These are phyloP conservation scores for Axis porcinus DNA, from an alignment of 2,113 vertebrate genomes.

Conservation along the genomic window DNA sequence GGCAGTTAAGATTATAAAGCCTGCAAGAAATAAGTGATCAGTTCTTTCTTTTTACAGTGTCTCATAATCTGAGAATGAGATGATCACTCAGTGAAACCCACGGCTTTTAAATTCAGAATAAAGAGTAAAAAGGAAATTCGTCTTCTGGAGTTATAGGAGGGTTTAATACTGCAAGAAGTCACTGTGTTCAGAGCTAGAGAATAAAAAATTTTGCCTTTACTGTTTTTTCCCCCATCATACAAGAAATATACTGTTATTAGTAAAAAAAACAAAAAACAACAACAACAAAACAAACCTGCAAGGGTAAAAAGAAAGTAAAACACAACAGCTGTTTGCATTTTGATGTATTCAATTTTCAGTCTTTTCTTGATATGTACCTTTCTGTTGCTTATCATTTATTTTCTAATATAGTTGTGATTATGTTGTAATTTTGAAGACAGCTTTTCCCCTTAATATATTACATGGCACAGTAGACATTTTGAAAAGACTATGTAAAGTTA, in stretches of 20 bases:
- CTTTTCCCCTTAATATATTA: constrained; percentile 16
- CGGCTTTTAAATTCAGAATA: constrained; percentile 54
- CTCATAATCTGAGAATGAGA: constrained; percentile 52
- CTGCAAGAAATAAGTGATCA: constrained; percentile 40
- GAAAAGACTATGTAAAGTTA: constrained; percentile 30
- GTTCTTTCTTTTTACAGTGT: constrained; percentile 39
- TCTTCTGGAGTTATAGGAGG: constrained; percentile 17
- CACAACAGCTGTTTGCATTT: constrained; percentile 3
- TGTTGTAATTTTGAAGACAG: constrained; percentile 13
- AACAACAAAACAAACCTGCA: not conserved
- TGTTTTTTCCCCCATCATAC: constrained; percentile 20
- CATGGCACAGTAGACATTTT: not conserved
- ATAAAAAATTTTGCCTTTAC: constrained; percentile 36
- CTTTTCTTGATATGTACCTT: not conserved
- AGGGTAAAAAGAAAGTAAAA: constrained; percentile 28
- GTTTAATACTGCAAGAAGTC: not conserved
- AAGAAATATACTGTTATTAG: not conserved
- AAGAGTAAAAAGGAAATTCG: constrained; percentile 46
- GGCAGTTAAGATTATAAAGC: constrained; percentile 42
- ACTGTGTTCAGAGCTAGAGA: constrained; percentile 33
- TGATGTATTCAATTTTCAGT: not conserved
- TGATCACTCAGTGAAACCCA: constrained; percentile 34
- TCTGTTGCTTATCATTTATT: constrained; percentile 23
- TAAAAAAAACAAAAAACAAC: not conserved
- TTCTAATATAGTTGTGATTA: not conserved